A percentile compares a stretch with the other conserved stretches of the same genome.
Conservation (phyloP, 92 coral and sea anemone species). For the Phenganax subtilis region DNA sequence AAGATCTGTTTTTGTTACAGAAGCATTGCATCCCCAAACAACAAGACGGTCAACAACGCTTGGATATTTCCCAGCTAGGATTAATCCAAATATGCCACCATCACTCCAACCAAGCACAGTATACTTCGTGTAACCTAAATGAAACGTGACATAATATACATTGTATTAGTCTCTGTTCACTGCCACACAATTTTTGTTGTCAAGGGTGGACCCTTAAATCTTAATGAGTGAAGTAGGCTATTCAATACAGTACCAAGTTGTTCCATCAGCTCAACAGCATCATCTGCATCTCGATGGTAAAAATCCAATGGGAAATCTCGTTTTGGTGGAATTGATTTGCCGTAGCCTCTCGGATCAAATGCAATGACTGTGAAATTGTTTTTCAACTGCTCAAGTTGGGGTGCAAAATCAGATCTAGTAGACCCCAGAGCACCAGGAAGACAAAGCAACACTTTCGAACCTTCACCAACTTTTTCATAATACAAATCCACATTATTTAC, state of each 20-base stretch:
- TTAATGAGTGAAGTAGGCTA: background rate
- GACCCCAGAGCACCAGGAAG: constrained; percentile 93
- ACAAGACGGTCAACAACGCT: constrained; percentile 61
- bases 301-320: constrained; percentile 89
- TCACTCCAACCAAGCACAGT: constrained; percentile 96
- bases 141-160: background rate
- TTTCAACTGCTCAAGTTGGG: constrained; percentile 70
- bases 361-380: constrained; percentile 75
- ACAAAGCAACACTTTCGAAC: constrained; percentile 66
- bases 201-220: background rate
- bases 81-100: constrained; percentile 87
- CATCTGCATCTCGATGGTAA: constrained; percentile 80
- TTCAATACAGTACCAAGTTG: constrained; percentile 54
- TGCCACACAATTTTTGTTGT: background rate
- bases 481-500: constrained; percentile 82
- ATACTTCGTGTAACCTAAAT: constrained; percentile 67
- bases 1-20: constrained; percentile 71
- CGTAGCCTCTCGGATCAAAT: constrained; percentile 95
- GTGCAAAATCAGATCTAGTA: constrained; percentile 89
- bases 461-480: constrained; percentile 67
- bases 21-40: constrained; percentile 94
- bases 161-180: background rate
- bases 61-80: constrained; percentile 64
- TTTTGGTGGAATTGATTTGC: constrained; percentile 89
- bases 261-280: constrained; percentile 80